phyloP scores from a whole-genome alignment of 2,888 invertebrate genomes.

The Phytoseiulus persimilis region DNA sequence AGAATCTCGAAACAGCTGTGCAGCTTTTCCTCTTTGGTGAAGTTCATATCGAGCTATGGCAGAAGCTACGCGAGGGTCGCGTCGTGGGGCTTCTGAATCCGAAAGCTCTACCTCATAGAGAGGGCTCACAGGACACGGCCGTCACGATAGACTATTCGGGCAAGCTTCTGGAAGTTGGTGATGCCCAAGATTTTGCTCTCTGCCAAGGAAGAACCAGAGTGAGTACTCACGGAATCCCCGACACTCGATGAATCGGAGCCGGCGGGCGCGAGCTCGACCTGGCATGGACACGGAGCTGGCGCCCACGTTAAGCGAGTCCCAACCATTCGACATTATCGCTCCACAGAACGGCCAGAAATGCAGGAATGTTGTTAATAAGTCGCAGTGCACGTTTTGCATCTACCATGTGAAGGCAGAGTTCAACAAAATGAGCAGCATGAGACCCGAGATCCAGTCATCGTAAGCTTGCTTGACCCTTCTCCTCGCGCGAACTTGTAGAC shows the following conservation, averaged over 20 bases:
- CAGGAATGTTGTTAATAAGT: slow-evolving; percentile 29
- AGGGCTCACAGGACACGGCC: slow-evolving; percentile 15
- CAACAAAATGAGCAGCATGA: slow-evolving; percentile 19
- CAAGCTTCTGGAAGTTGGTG: slow-evolving; percentile 28
- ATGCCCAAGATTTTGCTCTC: slow-evolving; percentile 9
- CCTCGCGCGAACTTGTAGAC: too few relatives aligned
- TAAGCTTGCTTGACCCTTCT: neutral
- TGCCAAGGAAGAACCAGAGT: slow-evolving; percentile 13
- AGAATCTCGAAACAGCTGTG: slow-evolving; percentile 17
- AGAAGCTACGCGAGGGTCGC: slow-evolving; percentile 13
- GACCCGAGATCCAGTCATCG: slow-evolving; percentile 23
- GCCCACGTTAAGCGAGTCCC: neutral
- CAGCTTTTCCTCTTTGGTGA: slow-evolving; percentile 16
- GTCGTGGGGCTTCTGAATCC: slow-evolving; percentile 14
- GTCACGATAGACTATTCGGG: slow-evolving; percentile 13
- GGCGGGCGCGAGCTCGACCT: too few relatives aligned
- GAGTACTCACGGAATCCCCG: neutral
- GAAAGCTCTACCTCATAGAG: neutral
- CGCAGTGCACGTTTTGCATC: slow-evolving; percentile 9
- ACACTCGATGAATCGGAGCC: neutral
- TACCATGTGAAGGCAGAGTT: slow-evolving; percentile 31
- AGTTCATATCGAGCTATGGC: slow-evolving; percentile 23
- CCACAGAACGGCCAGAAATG: slow-evolving; percentile 21
- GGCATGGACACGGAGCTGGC: too few relatives aligned
- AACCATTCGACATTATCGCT: neutral